phyloP scores from a whole-genome alignment of 1,140 invertebrate species.

The Ips typographus region DNA sequence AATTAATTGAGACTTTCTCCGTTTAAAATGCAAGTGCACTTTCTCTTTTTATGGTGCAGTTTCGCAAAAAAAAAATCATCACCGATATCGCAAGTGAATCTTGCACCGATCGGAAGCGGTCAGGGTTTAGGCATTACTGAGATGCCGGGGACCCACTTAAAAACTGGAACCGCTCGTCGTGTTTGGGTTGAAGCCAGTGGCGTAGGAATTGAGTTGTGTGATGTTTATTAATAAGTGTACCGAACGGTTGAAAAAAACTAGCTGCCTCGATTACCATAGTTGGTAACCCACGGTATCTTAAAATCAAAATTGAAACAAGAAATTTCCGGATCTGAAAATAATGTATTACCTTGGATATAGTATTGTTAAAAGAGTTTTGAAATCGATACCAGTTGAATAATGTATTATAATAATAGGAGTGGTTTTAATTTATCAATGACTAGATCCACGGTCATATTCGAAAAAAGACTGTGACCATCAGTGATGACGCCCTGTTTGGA shows the following conservation, averaged over 20 bases:
- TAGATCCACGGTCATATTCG: slow-evolving; percentile 9
- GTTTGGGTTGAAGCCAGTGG: not conserved
- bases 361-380: slow-evolving; percentile 13
- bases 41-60: slow-evolving; percentile 24
- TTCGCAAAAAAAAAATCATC: slow-evolving; percentile 8
- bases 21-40: slow-evolving; percentile 24
- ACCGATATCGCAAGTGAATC: slow-evolving; percentile 11
- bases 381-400: slow-evolving; percentile 25
- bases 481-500: too few species aligned
- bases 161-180: not conserved
- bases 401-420: slow-evolving; percentile 17
- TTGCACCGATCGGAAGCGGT: slow-evolving; percentile 10
- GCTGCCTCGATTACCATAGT: slow-evolving; percentile 5
- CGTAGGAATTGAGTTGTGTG: not conserved
- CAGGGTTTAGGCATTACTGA: slow-evolving; percentile 10
- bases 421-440: slow-evolving; percentile 16
- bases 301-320: slow-evolving; percentile 10
- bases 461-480: not conserved
- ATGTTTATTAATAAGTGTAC: too few species aligned
- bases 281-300: slow-evolving; percentile 6
- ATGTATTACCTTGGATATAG: slow-evolving; percentile 6
- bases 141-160: slow-evolving; percentile 12
- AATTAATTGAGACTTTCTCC: slow-evolving; percentile 20
- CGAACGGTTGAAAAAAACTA: not conserved
- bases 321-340: slow-evolving; percentile 24